Evolutionary conservation across 1,140 invertebrate genomes (phyloP).

Genomic region (Micrasema minimum): DNA sequence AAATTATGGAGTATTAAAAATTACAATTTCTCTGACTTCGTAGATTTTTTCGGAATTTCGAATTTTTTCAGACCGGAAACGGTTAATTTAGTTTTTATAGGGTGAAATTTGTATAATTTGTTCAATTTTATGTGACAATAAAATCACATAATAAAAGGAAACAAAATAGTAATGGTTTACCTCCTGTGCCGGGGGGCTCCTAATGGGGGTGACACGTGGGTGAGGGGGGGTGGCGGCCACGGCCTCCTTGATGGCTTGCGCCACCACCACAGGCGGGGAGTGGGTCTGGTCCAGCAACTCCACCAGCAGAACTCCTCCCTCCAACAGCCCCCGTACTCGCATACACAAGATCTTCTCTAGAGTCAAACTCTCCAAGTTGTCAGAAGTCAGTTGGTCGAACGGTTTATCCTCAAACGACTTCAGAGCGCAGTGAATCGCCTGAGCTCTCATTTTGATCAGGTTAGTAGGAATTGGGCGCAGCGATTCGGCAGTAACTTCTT

Average conservation of each 20-base stretch:
- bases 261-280: slow-evolving; percentile 58
- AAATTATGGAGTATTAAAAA: no score
- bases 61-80: no score
- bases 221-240: not conserved
- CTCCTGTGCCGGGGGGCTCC: no score
- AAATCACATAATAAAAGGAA: no score
- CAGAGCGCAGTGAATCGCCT: slow-evolving; percentile 81
- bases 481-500: slow-evolving; percentile 68
- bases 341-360: slow-evolving; percentile 65
- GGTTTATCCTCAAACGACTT: slow-evolving; percentile 60
- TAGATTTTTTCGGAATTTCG: no score
- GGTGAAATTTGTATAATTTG: not conserved
- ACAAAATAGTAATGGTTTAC: not conserved
- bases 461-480: slow-evolving; percentile 73
- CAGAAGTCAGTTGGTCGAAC: slow-evolving; percentile 56
- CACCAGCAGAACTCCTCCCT: slow-evolving; percentile 63
- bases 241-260: slow-evolving; percentile 21
- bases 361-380: slow-evolving; percentile 60
- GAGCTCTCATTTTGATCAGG: slow-evolving; percentile 73
- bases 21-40: no score
- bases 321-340: slow-evolving; percentile 66
- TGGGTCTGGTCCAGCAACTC: slow-evolving; percentile 65
- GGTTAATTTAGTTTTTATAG: no score
- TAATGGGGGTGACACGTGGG: no score
- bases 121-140: no score